Evolutionary conservation across 1,140 invertebrate species (phyloP), one percentile per base, ranked within the genome.

Genomic region (Drosophila bocki): DNA sequence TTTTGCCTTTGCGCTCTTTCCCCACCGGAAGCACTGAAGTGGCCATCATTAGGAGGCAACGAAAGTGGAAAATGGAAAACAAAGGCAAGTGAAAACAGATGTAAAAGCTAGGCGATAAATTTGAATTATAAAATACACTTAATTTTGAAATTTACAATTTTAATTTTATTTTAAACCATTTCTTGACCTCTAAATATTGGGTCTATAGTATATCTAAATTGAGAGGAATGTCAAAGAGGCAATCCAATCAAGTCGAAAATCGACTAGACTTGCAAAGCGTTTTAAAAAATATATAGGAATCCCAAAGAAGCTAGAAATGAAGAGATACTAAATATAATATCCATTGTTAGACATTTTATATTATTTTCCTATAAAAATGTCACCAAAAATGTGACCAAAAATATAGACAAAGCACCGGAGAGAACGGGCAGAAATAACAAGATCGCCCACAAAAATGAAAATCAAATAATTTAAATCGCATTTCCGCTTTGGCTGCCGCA

Each of bases 381-480:
- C 22, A 22, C 22, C 48, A 32, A 50, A 32, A 15, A 29, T 61
- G 39, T 54, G 39, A 15, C 32, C 12, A 29, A 53, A 29, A 35
- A 54, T 53, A 56, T 26, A 45, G 5, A 8, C 17, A 44, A 72
- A 44, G 29, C 42, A 17, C 0, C 15, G 26, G 7, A 32, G 22
- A 44, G 17, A 44, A 29, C 0, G 8, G 19, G 12, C 1, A 3
- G 57, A 47, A 57, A 44, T 39, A 65, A 37, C 35, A 68, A 77
- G 63, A 17, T 51, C 64, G 75, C 29, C 19, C 45, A 19, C 54
- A 64, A 78, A 78, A 85, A 80, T 80, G 86, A 82, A 91, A 91
- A 91, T 91, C 82, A 80, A 86, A 80, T 91, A 91, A 91, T 91
- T 91, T 86, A 91, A 91, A 91, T 91, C 86, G 80, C 82, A 91